Conservation (phyloP, 2,113 vertebrate genomes). For the Carettochelys insculpta region DNA sequence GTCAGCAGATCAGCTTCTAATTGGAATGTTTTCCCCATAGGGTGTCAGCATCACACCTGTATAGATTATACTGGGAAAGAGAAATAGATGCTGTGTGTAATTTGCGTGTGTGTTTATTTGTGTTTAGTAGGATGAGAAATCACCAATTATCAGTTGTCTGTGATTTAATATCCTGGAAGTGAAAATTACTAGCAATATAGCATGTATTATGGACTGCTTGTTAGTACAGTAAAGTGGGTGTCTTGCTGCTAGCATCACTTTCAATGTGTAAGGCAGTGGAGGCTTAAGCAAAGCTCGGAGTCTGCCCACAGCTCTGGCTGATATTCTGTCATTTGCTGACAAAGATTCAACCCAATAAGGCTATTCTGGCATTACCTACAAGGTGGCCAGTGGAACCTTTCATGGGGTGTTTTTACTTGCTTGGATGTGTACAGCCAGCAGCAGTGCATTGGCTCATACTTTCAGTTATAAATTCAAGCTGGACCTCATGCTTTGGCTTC, state of each 20-base stretch:
- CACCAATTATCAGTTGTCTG: neutral
- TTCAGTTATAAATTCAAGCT: neutral
- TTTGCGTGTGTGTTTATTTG: neutral
- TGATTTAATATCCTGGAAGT: neutral
- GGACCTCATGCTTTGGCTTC: neutral
- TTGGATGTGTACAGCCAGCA: neutral
- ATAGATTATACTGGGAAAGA: neutral
- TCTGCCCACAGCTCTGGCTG: neutral
- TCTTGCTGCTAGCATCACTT: neutral
- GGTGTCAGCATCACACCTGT: neutral
- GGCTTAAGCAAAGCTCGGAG: neutral
- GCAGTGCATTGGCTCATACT: neutral
- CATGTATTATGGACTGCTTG: neutral
- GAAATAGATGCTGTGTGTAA: neutral
- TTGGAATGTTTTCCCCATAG: neutral
- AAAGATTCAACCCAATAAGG: accelerated
- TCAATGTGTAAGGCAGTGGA: neutral
- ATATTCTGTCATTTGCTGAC: neutral
- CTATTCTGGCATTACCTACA: neutral
- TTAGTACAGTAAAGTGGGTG: neutral
- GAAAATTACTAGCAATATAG: accelerated
- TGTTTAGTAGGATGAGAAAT: neutral
- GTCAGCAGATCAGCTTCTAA: neutral
- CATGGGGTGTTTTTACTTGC: neutral
- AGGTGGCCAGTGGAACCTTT: accelerated